Percentiles rank a stretch among this genome's conserved stretches.
Evolutionary conservation across 2,797 vertebrate genomes (phyloP).

Genomic region (Sardinella longiceps): DNA sequence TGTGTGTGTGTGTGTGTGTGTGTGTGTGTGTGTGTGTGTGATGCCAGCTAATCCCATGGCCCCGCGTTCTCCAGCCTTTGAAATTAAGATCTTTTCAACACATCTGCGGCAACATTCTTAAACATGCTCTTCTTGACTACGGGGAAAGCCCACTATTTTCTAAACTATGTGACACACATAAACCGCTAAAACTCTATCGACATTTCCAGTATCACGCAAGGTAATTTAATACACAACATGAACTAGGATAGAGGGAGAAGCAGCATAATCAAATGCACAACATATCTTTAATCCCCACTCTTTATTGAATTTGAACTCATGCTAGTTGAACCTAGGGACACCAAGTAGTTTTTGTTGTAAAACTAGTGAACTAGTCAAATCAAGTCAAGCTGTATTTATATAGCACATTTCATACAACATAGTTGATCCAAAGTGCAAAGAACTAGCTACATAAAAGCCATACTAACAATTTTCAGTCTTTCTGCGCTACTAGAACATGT

Average conservation of each 20-base stretch:
- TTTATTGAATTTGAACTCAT: background rate
- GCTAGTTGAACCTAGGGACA: background rate
- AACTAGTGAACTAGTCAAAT: too few relatives aligned
- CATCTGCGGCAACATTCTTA: conserved; percentile 7
- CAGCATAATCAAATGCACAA: background rate
- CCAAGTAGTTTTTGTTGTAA: too few relatives aligned
- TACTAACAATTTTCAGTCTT: too few relatives aligned
- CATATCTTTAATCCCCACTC: background rate
- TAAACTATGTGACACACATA: background rate
- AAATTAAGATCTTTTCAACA: background rate
- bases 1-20: conserved; percentile 12
- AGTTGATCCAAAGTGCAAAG: too few relatives aligned
- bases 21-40: background rate
- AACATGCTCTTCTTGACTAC: background rate
- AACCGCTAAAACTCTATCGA: background rate
- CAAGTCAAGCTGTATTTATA: too few relatives aligned
- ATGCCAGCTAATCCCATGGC: background rate
- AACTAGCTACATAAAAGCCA: too few relatives aligned
- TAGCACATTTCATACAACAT: too few relatives aligned
- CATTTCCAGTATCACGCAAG: background rate
- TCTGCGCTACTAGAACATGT: too few relatives aligned
- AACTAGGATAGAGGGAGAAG: background rate
- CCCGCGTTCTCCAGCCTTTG: background rate
- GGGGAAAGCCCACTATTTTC: background rate
- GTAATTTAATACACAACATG: background rate